Evolutionary conservation across 2,113 vertebrate genomes (phyloP).

Genomic region (Corythornis cristatus): DNA sequence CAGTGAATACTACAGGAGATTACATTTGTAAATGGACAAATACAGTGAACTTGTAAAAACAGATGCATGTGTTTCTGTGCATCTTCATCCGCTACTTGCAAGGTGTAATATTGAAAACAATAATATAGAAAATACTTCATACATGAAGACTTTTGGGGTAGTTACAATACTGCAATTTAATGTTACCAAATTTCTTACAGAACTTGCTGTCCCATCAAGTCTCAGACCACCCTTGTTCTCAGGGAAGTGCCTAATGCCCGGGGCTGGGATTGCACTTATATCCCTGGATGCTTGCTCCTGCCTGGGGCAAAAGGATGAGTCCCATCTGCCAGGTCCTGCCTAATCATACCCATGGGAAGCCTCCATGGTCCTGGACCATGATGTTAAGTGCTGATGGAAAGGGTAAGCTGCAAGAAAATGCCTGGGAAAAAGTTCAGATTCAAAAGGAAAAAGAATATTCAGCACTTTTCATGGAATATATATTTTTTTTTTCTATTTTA

Average conservation of each 20-base stretch:
- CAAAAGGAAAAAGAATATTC: neutral
- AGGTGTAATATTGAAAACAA: neutral
- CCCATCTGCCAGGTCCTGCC: neutral
- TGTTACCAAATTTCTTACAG: neutral
- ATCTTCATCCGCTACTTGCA: neutral
- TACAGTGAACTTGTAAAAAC: neutral
- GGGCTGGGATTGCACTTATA: neutral
- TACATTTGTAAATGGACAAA: neutral
- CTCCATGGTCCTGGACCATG: fast-evolving
- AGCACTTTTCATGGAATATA: neutral
- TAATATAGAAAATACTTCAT: neutral
- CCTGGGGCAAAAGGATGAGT: neutral
- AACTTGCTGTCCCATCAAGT: neutral
- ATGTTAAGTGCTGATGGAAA: neutral
- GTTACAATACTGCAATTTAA: neutral
- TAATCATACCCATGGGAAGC: neutral
- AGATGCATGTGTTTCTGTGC: neutral
- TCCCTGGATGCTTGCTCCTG: neutral
- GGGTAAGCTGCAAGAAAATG: neutral
- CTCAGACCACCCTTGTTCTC: fast-evolving
- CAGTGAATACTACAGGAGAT: neutral
- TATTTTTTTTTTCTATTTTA: neutral
- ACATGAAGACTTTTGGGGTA: neutral
- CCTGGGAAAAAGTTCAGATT: neutral
- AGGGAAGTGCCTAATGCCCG: fast-evolving